Evolutionary conservation across 2,888 invertebrate genomes (phyloP), one percentile per base, ranked within the genome.

Genomic region (Nomada fabriciana): DNA sequence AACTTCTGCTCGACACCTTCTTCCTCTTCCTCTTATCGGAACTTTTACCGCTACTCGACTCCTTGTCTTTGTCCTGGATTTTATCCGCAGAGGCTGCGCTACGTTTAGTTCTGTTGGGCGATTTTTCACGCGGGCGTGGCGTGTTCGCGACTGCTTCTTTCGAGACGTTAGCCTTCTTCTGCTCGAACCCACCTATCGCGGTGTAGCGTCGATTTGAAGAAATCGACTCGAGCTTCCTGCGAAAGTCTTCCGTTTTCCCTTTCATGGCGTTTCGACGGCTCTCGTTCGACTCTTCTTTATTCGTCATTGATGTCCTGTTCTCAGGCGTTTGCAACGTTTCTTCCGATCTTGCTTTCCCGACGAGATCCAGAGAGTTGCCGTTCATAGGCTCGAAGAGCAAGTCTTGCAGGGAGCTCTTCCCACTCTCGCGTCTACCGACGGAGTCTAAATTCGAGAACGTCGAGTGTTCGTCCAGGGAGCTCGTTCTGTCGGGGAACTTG

Each of bases 401-500:
- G 64, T 89, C 86, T 36, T 90, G 91, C 23, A 92, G 69, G 0
- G 91, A 91, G 18, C 75, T 86, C 47, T 88, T 89, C 0, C 78
- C 72, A 4, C 74, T 55, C 23, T 78, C 81, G 15, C 68, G 77
- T 25, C 84, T 84, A 50, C 80, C 83, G 2, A 36, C 43, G 0
- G 69, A 29, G 13, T 83, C 70, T 43, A 73, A 23, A 13, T 83
- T 86, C 9, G 88, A 86, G 57, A 90, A 89, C 18, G 87, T 89
- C 25, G 90, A 86, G 73, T 90, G 88, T 52, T 91, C 89, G 64
- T 92, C 91, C 11, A 92, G 75, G 0, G 91, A 93, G 63, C 88
- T 90, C 2, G 91, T 91, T 23, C 90, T 83, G 10, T 89, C 87
- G 71, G 90, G 90, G 78, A 86, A 90, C 60, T 90, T 89, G 25